Base-by-base conservation (phyloP, 2,888 invertebrate genomes). In the Meiosimyza platycephala region DNA sequence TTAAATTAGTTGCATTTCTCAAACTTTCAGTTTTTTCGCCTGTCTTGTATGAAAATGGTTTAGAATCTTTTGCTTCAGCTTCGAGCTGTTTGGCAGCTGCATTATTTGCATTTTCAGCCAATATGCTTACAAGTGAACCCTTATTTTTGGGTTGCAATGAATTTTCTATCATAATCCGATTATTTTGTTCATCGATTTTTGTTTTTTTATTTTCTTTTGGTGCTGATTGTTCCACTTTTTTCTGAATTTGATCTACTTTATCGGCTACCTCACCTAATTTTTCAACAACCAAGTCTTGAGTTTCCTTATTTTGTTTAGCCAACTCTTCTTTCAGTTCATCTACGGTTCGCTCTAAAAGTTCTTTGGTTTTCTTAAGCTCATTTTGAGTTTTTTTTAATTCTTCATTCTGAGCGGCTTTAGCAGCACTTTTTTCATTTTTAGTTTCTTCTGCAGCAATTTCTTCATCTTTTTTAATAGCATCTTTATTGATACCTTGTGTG, bases 381-480 rank as follows among this genome's bases (percentile, higher is more conserved):
- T 83, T 82, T 75, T 85, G 83, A 6, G 85, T 83, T 74, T 84
- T 81, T 16, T 82, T 84, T 55, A 82, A 82, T 72, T 89, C 85
- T 2, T 85, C 77, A 69, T 83, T 77, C 76, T 76, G 74, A 74
- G 80, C 74, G 33, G 57, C 48, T 62, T 75, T 73, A 52, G 72
- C 50, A 40, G 63, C 47, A 59, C 74, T 76, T 48, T 79, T 82
- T 28, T 72, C 65, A 33, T 72, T 67, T 76, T 83, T 82, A 57
- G 78, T 78, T 73, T 86, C 83, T 64, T 88, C 86, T 3, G 84
- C 84, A 3, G 84, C 84, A 47, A 85, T 84, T 72, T 85, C 84
- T 55, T 88, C 86, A 59, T 88, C 87, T 78, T 89, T 89, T 76
- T 89, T 89, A 70, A 87, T 87, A 18, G 87, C 88, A 57, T 88